phyloP scores from a whole-genome alignment of 2,888 invertebrate species.

The Nineta flava region DNA sequence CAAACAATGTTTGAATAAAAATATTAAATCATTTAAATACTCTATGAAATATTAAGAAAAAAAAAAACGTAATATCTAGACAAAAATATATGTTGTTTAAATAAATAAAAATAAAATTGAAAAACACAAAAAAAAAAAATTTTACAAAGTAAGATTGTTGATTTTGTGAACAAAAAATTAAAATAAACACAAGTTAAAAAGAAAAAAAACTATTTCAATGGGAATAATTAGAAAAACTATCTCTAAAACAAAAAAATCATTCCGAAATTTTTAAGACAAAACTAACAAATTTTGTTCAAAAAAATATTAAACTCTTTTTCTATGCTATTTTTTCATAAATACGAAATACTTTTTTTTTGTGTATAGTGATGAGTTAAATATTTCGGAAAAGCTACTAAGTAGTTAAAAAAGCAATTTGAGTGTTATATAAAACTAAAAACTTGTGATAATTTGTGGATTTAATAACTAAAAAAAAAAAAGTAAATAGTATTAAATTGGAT shows the following conservation, averaged over 20 bases:
- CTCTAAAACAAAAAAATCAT: background rate
- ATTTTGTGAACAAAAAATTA: background rate
- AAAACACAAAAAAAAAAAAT: background rate
- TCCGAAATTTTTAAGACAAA: background rate
- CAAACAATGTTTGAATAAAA: slow-evolving; percentile 55
- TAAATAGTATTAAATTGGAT: too few species aligned
- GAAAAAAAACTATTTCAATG: background rate
- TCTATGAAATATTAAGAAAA: slow-evolving; percentile 3
- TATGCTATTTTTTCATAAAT: too few species aligned
- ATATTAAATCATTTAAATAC: slow-evolving; percentile 6
- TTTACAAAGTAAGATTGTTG: background rate
- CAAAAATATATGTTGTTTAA: slow-evolving; percentile 4
- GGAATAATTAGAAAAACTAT: background rate
- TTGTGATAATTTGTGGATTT: too few species aligned
- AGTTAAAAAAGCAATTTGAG: too few species aligned
- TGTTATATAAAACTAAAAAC: too few species aligned
- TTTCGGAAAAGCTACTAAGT: too few species aligned
- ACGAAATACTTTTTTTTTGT: too few species aligned
- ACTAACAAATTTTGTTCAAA: background rate
- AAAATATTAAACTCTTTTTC: too few species aligned
- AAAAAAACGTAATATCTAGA: slow-evolving; percentile 1
- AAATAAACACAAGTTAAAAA: background rate
- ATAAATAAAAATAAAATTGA: slow-evolving; percentile 2
- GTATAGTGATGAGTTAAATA: too few species aligned
- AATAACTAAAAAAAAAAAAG: too few species aligned